Evolutionary conservation across 2,797 vertebrate genomes (phyloP).

Genomic region (Acanthurus tractus): DNA sequence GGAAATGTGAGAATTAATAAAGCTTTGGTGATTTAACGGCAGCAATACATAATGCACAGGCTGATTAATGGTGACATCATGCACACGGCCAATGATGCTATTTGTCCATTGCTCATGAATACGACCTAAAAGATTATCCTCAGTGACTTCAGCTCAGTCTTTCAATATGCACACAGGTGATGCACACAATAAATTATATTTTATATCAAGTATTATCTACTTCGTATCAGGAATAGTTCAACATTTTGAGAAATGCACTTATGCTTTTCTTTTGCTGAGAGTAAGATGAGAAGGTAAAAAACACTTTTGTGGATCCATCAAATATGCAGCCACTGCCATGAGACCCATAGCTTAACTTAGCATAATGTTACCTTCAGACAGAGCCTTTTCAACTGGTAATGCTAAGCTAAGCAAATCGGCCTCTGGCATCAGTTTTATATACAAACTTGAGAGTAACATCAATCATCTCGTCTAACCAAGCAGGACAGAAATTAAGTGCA

Average conservation of each 20-base stretch:
- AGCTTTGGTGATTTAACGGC: constrained; percentile 58
- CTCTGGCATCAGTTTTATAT: not conserved
- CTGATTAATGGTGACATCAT: constrained; percentile 34
- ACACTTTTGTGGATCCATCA: not conserved
- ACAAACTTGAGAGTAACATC: not conserved
- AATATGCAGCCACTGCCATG: not conserved
- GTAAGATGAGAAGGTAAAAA: not conserved
- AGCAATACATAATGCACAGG: constrained; percentile 28
- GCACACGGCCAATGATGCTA: constrained; percentile 17
- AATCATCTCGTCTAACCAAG: constrained; percentile 1
- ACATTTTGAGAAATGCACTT: constrained; percentile 21
- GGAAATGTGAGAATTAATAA: constrained; percentile 46
- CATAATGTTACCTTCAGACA: not conserved
- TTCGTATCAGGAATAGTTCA: constrained; percentile 5
- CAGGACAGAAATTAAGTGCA: not conserved
- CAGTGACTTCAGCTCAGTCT: constrained; percentile 11
- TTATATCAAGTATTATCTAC: not conserved
- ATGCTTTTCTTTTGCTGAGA: not conserved
- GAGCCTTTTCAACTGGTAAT: not conserved
- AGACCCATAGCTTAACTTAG: constrained; percentile 4
- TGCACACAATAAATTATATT: not conserved
- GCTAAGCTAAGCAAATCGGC: not conserved
- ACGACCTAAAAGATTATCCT: constrained; percentile 8
- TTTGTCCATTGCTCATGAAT: constrained; percentile 2
- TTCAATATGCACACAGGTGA: constrained; percentile 12